Conservation (phyloP, 2,888 invertebrate species). For the Acanthosepion esculentum region DNA sequence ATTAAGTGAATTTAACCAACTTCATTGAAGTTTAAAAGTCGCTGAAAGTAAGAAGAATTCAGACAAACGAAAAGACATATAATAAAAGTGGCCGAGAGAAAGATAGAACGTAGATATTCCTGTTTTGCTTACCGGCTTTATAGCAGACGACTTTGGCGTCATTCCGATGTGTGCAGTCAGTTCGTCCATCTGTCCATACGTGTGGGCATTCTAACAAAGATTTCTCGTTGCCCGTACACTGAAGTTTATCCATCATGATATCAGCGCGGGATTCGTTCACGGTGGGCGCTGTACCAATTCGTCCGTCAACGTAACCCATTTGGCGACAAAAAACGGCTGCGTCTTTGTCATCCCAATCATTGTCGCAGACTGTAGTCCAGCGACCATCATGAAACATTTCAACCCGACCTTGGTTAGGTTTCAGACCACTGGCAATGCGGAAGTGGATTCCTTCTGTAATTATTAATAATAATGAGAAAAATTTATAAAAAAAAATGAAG, state of each 20-base stretch:
- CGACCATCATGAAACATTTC: conserved; percentile 62
- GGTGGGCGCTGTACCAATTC: conserved; percentile 51
- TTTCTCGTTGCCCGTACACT: conserved; percentile 82
- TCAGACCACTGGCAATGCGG: conserved; percentile 55
- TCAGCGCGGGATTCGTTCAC: conserved; percentile 52
- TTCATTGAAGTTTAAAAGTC: no score
- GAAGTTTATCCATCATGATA: conserved; percentile 82
- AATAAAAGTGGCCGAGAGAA: no score
- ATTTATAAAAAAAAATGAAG: no score
- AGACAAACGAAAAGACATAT: no score
- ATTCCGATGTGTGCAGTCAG: conserved; percentile 55
- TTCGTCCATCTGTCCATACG: conserved; percentile 57
- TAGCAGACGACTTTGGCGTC: conserved; percentile 63
- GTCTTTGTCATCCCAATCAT: conserved; percentile 57
- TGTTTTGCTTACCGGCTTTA: conserved; percentile 57
- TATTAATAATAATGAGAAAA: no score
- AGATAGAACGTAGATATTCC: background rate
- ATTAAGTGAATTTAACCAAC: no score
- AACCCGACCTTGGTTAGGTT: conserved; percentile 58
- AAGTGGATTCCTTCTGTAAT: conserved; percentile 60
- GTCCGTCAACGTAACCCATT: conserved; percentile 58
- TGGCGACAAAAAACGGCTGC: conserved; percentile 64
- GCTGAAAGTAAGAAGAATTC: no score
- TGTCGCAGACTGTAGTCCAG: conserved; percentile 60
- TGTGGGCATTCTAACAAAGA: conserved; percentile 80